Evolutionary conservation across 2,113 vertebrate genomes (phyloP).

Genomic region (Bubo scandiacus): DNA sequence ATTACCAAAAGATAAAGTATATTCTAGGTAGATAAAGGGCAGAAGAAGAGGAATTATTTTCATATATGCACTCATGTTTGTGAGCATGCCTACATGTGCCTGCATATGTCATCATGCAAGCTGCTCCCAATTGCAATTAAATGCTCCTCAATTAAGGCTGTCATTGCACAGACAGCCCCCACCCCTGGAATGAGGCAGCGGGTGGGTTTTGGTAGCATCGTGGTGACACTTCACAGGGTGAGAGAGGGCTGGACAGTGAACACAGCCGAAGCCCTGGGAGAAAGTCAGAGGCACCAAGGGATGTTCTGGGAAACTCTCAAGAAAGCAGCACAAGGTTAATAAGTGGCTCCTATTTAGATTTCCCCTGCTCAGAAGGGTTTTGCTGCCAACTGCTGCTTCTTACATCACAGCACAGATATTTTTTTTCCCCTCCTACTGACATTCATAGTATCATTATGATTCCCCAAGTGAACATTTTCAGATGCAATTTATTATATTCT

Average conservation of each 20-base stretch:
- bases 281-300: not conserved
- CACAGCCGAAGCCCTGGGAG: conserved; percentile 3
- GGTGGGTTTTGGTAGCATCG: not conserved
- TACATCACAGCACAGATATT: not conserved
- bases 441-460: not conserved
- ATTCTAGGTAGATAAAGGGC: rapidly evolving
- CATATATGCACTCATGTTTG: not conserved
- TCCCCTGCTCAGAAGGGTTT: not conserved
- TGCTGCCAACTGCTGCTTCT: not conserved
- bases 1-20: not conserved
- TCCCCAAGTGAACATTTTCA: not conserved
- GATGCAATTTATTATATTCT: not conserved
- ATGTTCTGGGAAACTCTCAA: conserved; percentile 26
- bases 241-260: not conserved
- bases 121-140: not conserved
- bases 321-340: not conserved
- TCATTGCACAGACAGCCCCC: not conserved
- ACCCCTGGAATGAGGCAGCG: not conserved
- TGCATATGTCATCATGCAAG: rapidly evolving
- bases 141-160: not conserved
- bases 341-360: not conserved
- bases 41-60: not conserved
- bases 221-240: not conserved
- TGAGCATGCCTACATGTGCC: not conserved
- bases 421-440: not conserved